These are phyloP conservation scores for Bos taurus DNA, from an alignment of 2,113 vertebrate species.

Conservation along the genomic window DNA sequence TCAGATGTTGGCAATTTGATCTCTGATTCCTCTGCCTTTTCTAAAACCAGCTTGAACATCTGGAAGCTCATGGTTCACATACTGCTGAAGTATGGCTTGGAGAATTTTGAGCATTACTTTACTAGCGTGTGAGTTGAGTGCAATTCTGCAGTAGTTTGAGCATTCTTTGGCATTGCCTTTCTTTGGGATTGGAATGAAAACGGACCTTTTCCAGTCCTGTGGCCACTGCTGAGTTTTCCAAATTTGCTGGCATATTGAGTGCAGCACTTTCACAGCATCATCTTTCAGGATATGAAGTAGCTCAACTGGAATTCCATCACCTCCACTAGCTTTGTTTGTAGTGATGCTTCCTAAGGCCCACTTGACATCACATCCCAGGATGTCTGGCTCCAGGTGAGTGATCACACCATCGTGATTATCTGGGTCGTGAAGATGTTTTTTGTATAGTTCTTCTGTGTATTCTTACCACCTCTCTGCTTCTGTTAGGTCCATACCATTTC, in stretches of 20 bases:
- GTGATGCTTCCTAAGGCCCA: background rate
- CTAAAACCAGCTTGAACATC: background rate
- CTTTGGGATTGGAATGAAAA: background rate
- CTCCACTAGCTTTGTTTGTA: background rate
- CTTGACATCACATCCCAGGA: background rate
- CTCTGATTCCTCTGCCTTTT: background rate
- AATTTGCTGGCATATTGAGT: background rate
- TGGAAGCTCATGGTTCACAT: accelerated
- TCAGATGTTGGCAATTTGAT: too few species aligned
- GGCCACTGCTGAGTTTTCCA: background rate
- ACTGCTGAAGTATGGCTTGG: background rate
- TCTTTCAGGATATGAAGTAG: background rate
- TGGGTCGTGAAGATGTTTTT: background rate
- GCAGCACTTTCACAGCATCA: background rate
- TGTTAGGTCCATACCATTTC: background rate
- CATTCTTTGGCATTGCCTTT: background rate
- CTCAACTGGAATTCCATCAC: background rate
- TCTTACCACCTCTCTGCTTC: background rate
- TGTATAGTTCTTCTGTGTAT: background rate
- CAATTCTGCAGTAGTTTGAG: background rate
- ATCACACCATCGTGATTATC: background rate
- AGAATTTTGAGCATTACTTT: background rate
- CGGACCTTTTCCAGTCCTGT: background rate
- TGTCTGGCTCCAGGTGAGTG: background rate
- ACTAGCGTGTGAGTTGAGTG: background rate